Conservation (phyloP, 2,888 invertebrate genomes). For the Disparrhopalites patrizii region DNA sequence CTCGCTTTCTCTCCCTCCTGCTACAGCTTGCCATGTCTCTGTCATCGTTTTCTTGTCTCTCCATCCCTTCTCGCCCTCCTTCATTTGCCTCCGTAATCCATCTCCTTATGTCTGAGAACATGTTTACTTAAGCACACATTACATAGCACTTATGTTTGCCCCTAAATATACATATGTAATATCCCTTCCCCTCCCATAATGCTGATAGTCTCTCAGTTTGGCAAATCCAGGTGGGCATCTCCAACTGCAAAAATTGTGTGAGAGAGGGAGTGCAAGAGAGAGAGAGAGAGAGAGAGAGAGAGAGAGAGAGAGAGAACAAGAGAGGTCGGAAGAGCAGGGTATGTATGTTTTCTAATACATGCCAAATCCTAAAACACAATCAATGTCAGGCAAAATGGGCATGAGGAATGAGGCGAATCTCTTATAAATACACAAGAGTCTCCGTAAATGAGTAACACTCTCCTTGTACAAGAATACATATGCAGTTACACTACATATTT, state of each 20-base stretch:
- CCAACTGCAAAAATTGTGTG: neutral
- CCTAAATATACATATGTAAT: too few species aligned
- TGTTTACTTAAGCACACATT: too few species aligned
- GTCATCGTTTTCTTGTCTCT: neutral
- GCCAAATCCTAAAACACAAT: slow-evolving; percentile 32
- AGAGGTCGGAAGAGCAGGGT: slow-evolving; percentile 19
- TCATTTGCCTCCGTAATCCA: neutral
- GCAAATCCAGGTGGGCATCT: slow-evolving; percentile 31
- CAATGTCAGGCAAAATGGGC: slow-evolving; percentile 24
- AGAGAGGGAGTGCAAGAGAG: too few species aligned
- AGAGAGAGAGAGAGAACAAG: too few species aligned
- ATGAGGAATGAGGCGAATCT: neutral
- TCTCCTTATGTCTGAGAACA: too few species aligned
- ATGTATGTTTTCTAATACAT: slow-evolving; percentile 27
- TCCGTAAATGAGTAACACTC: neutral
- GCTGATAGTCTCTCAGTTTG: slow-evolving; percentile 12
- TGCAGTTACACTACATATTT: too few species aligned
- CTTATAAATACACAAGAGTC: neutral
- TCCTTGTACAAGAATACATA: too few species aligned
- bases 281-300: too few species aligned
- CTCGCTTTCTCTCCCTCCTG: neutral
- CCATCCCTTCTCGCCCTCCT: neutral
- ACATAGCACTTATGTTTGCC: too few species aligned
- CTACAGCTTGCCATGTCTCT: too few species aligned
- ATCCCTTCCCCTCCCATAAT: slow-evolving; percentile 8